Base-by-base conservation (phyloP, 2,888 invertebrate species). In the Platypus cylindrus region DNA sequence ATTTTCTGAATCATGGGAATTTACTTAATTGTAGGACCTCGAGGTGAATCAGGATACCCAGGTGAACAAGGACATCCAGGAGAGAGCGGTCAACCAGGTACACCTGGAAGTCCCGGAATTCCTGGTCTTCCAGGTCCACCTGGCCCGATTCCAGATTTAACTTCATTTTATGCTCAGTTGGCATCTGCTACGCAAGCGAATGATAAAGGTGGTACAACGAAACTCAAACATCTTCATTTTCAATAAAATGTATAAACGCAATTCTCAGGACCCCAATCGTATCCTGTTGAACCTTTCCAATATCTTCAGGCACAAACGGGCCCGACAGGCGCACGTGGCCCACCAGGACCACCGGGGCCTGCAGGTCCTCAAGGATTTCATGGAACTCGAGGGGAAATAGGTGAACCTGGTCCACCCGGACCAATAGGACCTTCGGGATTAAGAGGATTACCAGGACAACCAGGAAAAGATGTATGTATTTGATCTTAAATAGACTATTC, bases 241-340 rank as follows among this genome's bases (percentile, higher is more conserved):
- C n/a, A n/a, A n/a, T n/a, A n/a, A n/a, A n/a, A n/a, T n/a, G n/a
- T n/a, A n/a, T n/a, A n/a, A n/a, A n/a, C n/a, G n/a, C n/a, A n/a
- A n/a, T n/a, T n/a, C n/a, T 34, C 12, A 40, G 37, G 37, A 5
- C 40, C 40, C 3, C 32, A 30, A 60, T 25, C 37, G 23, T 47
- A 42, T 36, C 45, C 55, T 50, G 18, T 35, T 3, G 75, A 76
- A 48, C 68, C 73, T 12, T 80, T 79, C 50, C 75, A 78, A 49
- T 85, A 81, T 59, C 62, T 85, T 56, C 84, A 84, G 61, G 78
- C 84, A 12, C 75, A 81, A 48, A 78, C 82, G 2, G 85, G 85
- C 4, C 75, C 82, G 9, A 71, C 78, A 12, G 90, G 91, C 22
- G 73, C 82, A 0, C 67, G 84, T 53, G 90, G 91, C 44, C 70